A percentile compares a stretch with the other conserved stretches of the same genome.
Evolutionary conservation across 1,140 invertebrate genomes (phyloP).

Genomic region (Armadillidium nasatum): DNA sequence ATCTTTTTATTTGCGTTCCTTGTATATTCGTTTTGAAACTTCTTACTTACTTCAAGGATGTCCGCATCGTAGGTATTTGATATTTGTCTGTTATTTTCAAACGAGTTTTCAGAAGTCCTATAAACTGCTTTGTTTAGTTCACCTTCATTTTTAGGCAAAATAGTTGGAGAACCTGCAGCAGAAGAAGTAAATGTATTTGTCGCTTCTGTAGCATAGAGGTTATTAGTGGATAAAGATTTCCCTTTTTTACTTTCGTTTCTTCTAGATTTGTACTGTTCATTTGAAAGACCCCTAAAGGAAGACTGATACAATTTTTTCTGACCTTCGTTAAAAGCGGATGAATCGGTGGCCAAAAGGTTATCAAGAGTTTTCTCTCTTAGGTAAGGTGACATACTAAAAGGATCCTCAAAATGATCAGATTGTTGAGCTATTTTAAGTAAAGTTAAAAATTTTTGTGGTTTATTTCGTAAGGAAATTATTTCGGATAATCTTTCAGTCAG

Average conservation of each 20-base stretch:
- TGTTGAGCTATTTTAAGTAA: not conserved
- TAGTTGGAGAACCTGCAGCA: not conserved
- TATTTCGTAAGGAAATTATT: not conserved
- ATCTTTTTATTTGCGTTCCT: not conserved
- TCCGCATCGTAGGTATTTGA: not conserved
- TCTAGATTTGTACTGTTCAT: not conserved
- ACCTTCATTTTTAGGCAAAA: not conserved
- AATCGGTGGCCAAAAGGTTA: not conserved
- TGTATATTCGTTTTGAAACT: not conserved
- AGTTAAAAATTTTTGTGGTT: not conserved
- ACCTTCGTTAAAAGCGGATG: not conserved
- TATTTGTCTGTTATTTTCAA: not conserved
- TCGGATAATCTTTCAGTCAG: not conserved
- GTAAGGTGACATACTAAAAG: not conserved
- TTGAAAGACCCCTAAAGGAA: not conserved
- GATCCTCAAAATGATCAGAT: not conserved
- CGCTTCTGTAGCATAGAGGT: not conserved
- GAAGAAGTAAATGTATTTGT: not conserved
- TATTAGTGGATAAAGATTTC: not conserved
- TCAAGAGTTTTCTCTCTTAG: not conserved
- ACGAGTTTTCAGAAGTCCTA: too few relatives aligned
- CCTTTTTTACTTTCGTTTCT: not conserved
- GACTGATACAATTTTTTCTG: not conserved
- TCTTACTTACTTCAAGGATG: not conserved
- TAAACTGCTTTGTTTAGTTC: too few relatives aligned